phyloP scores from a whole-genome alignment of 2,888 invertebrate genomes.

The Antheraea assamensis region DNA sequence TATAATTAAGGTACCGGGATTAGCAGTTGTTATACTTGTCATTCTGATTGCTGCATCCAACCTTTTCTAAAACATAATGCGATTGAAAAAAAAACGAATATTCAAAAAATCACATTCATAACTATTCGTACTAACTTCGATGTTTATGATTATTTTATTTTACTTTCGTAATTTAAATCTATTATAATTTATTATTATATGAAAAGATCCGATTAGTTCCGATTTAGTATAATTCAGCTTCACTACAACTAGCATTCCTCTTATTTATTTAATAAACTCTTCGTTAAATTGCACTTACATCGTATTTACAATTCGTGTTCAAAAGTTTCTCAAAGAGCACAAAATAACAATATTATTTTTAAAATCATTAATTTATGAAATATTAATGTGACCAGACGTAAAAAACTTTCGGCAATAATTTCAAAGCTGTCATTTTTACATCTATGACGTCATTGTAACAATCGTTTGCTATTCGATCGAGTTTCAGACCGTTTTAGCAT shows the following conservation, averaged over 20 bases:
- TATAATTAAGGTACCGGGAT: too few relatives aligned
- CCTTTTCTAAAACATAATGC: neutral
- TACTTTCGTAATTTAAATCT: neutral
- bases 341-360: too few relatives aligned
- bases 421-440: too few relatives aligned
- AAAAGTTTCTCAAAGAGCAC: too few relatives aligned
- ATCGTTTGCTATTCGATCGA: too few relatives aligned
- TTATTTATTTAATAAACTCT: neutral
- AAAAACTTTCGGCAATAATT: too few relatives aligned
- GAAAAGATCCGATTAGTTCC: neutral
- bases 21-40: too few relatives aligned
- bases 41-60: too few relatives aligned
- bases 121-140: neutral
- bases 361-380: too few relatives aligned
- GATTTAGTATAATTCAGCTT: neutral
- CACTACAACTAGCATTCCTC: neutral
- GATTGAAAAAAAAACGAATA: neutral
- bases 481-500: too few relatives aligned
- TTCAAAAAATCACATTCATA: neutral
- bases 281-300: neutral
- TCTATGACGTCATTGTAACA: too few relatives aligned
- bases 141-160: constrained; percentile 5
- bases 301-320: neutral
- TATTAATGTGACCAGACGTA: neutral
- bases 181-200: neutral